Evolutionary conservation across 2,797 vertebrate species (phyloP).

Genomic region (Artibeus jamaicensis): DNA sequence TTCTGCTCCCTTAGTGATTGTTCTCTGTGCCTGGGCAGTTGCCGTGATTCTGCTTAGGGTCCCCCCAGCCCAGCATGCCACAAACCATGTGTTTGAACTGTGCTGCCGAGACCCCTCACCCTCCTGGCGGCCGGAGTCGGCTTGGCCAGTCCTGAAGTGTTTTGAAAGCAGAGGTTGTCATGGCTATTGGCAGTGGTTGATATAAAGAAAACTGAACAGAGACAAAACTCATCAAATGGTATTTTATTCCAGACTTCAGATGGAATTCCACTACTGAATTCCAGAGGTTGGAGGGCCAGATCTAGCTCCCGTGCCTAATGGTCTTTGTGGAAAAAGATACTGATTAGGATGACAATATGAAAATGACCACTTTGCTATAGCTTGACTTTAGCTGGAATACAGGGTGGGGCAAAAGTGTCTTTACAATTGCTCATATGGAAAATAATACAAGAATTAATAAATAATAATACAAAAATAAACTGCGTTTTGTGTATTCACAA

Average conservation of each 20-base stretch:
- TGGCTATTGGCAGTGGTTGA: not conserved
- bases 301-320: not conserved
- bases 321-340: not conserved
- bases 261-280: not conserved
- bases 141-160: not conserved
- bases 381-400: not conserved
- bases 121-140: not conserved
- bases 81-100: not conserved
- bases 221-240: not conserved
- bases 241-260: slow-evolving; percentile 15
- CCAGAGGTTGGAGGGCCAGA: not conserved
- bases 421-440: not conserved
- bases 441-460: not conserved
- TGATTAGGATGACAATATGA: not conserved
- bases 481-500: not conserved
- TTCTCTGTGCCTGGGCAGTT: not conserved
- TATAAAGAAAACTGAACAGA: not conserved
- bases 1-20: not conserved
- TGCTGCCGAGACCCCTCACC: not conserved
- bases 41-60: not conserved
- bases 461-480: not conserved
- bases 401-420: not conserved
- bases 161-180: not conserved
- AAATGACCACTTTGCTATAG: not conserved
- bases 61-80: no score